Conservation (phyloP, 1,140 invertebrate species). For the Adoxophyes honmai region DNA sequence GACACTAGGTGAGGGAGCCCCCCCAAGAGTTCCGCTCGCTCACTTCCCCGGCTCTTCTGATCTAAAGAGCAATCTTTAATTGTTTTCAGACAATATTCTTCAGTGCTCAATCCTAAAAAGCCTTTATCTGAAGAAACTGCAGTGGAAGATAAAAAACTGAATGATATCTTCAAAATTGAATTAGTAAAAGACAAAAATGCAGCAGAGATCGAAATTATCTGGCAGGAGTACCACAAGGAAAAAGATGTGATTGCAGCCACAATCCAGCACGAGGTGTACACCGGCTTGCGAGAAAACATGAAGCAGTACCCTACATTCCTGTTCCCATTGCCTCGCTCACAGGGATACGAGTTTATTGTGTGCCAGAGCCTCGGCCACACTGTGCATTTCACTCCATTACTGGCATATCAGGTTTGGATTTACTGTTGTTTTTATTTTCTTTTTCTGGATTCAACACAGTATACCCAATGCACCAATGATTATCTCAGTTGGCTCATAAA, state of each 20-base stretch:
- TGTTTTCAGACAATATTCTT: slow-evolving; percentile 69
- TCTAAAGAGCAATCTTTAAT: slow-evolving; percentile 11
- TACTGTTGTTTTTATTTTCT: too few relatives aligned
- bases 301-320: slow-evolving; percentile 85
- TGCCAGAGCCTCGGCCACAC: slow-evolving; percentile 85
- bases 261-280: slow-evolving; percentile 80
- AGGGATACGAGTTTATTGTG: slow-evolving; percentile 94
- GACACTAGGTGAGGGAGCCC: slow-evolving; percentile 49
- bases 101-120: slow-evolving; percentile 78
- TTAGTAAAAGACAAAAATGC: slow-evolving; percentile 84
- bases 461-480: too few relatives aligned
- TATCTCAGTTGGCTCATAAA: too few relatives aligned
- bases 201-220: slow-evolving; percentile 87
- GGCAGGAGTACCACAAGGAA: slow-evolving; percentile 88
- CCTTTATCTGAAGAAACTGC: slow-evolving; percentile 39
- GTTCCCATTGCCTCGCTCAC: slow-evolving; percentile 87
- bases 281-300: slow-evolving; percentile 78
- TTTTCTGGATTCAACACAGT: too few relatives aligned
- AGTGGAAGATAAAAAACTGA: slow-evolving; percentile 77
- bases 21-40: too few relatives aligned
- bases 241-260: slow-evolving; percentile 87
- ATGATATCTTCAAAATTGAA: slow-evolving; percentile 89
- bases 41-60: too few relatives aligned
- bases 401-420: slow-evolving; percentile 87
- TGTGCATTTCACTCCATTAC: slow-evolving; percentile 91